These are phyloP conservation scores for Petrophora chlorosata DNA, from an alignment of 2,888 invertebrate genomes.

Conservation along the genomic window DNA sequence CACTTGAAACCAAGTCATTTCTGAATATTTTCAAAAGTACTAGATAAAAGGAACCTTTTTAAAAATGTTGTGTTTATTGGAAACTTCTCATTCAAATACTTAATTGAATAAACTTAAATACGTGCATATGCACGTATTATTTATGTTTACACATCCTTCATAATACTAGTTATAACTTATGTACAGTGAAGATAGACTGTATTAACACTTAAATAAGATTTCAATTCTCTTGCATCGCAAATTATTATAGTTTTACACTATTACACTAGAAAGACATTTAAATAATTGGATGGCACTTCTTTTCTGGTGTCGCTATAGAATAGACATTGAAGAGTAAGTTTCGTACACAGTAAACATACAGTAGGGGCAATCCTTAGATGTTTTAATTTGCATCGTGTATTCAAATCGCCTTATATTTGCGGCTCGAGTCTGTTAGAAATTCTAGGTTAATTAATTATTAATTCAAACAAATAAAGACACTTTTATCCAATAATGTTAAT, in stretches of 20 bases:
- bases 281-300: slow-evolving; percentile 76
- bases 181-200: slow-evolving; percentile 63
- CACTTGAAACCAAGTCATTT: too few species aligned
- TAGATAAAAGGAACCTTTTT: too few species aligned
- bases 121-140: neutral
- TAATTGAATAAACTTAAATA: neutral
- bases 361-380: slow-evolving; percentile 6
- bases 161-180: slow-evolving; percentile 40
- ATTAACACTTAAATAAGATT: slow-evolving; percentile 71
- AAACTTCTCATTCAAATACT: too few species aligned
- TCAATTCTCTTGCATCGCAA: slow-evolving; percentile 84
- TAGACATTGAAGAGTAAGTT: slow-evolving; percentile 33
- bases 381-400: too few species aligned
- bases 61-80: too few species aligned
- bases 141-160: slow-evolving; percentile 4
- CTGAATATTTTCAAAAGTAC: too few species aligned
- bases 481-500: too few species aligned
- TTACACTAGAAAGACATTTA: slow-evolving; percentile 68
- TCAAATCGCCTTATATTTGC: too few species aligned
- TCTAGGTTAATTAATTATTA: too few species aligned
- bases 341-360: slow-evolving; percentile 8
- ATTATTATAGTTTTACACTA: slow-evolving; percentile 66
- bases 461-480: too few species aligned
- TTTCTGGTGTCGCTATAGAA: slow-evolving; percentile 57
- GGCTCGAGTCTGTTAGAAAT: too few species aligned